Conservation (phyloP, 2,113 vertebrate species). For the Capreolus pygargus region DNA sequence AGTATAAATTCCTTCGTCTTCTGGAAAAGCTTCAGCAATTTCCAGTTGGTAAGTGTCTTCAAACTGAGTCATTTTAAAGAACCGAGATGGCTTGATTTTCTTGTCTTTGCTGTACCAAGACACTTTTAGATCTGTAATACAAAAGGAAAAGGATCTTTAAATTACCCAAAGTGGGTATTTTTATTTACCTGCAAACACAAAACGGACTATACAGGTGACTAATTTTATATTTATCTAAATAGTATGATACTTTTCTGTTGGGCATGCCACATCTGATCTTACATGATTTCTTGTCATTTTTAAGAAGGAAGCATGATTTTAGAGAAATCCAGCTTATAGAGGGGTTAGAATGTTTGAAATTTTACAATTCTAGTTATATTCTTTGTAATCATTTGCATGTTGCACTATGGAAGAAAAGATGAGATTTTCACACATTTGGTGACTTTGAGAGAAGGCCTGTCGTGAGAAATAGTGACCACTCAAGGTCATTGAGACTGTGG, state of each 20-base stretch:
- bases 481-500: neutral
- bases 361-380: neutral
- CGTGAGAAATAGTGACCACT: neutral
- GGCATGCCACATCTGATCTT: neutral
- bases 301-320: neutral
- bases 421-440: neutral
- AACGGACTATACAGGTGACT: neutral
- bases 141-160: constrained; percentile 7
- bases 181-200: neutral
- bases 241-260: neutral
- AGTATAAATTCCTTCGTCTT: constrained; percentile 93
- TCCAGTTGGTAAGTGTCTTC: constrained; percentile 96
- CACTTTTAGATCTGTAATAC: constrained; percentile 89
- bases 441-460: neutral
- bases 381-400: neutral
- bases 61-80: constrained; percentile 96
- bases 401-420: neutral
- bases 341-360: neutral
- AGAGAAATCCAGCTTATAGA: neutral
- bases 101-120: constrained; percentile 94
- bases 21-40: constrained; percentile 92
- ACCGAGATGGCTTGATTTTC: constrained; percentile 94
- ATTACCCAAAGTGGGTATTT: neutral
- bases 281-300: neutral
- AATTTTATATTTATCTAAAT: neutral